Conservation (phyloP, 92 coral and sea anemone species). For the Parazoanthus darwini region DNA sequence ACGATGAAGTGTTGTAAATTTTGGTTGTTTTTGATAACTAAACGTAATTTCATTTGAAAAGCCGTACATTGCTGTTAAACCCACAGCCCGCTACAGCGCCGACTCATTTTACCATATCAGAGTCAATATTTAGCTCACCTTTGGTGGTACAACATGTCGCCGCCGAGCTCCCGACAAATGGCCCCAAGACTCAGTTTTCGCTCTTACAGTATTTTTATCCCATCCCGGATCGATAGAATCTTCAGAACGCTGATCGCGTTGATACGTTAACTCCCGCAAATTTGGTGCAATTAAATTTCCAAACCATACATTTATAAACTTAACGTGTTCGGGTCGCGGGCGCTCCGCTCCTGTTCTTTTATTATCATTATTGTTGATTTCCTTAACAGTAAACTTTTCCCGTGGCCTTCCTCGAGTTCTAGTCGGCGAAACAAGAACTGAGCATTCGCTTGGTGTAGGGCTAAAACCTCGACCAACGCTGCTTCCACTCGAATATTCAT, state of each 20-base stretch:
- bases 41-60: background rate
- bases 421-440: conserved; percentile 6
- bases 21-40: background rate
- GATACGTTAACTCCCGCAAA: conserved; percentile 6
- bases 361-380: background rate
- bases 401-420: background rate
- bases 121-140: conserved; percentile 7
- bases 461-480: conserved; percentile 2
- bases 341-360: conserved; percentile 19
- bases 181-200: background rate
- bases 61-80: background rate
- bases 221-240: conserved; percentile 26
- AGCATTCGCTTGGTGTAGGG: background rate
- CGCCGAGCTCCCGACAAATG: background rate
- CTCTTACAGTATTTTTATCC: background rate
- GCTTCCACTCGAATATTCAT: conserved; percentile 37
- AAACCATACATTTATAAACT: conserved; percentile 38
- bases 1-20: background rate
- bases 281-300: conserved; percentile 38
- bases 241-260: background rate
- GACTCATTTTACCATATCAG: background rate
- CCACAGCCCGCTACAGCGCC: background rate
- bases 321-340: conserved; percentile 28
- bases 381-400: background rate
- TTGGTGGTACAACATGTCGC: conserved; percentile 12